Evolutionary conservation across 2,797 vertebrate genomes (phyloP).

Genomic region (Periophthalmus magnuspinnatus): DNA sequence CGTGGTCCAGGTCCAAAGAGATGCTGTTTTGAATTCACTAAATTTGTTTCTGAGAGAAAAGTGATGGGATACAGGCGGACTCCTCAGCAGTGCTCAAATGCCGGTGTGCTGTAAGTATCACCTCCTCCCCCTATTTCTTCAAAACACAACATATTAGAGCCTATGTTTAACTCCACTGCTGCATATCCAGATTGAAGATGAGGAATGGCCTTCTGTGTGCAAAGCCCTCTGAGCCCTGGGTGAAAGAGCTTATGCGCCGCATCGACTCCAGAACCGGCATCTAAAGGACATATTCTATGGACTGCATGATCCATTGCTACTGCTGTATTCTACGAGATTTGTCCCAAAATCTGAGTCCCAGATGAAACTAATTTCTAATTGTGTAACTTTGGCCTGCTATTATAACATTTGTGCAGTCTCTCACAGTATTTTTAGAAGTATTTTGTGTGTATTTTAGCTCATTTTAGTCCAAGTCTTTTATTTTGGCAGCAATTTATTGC

Average conservation of each 20-base stretch:
- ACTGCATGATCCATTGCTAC: neutral
- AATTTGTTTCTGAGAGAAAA: constrained; percentile 1
- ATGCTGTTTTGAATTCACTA: constrained; percentile 67
- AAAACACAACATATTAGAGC: neutral
- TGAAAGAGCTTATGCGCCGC: constrained; percentile 47
- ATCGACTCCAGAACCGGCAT: constrained; percentile 35
- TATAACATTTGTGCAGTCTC: neutral
- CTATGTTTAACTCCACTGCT: neutral
- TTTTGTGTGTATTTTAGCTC: neutral
- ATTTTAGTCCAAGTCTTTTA: neutral
- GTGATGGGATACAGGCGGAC: constrained; percentile 59
- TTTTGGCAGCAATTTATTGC: neutral
- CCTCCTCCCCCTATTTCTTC: neutral
- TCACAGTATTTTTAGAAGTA: neutral
- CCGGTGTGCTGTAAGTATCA: constrained; percentile 66
- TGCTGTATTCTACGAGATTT: neutral
- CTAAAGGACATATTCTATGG: no score
- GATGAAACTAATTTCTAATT: neutral
- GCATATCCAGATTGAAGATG: constrained; percentile 59
- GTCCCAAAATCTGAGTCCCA: neutral
- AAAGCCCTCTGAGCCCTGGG: constrained; percentile 57
- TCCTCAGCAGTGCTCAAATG: constrained; percentile 67
- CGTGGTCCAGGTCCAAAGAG: constrained; percentile 48
- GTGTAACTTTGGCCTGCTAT: neutral
- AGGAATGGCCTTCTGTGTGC: constrained; percentile 55